A percentile compares a stretch with the other conserved stretches of the same genome.
Conservation (phyloP, 2,888 invertebrate genomes). For the Drosophila anomelani region DNA sequence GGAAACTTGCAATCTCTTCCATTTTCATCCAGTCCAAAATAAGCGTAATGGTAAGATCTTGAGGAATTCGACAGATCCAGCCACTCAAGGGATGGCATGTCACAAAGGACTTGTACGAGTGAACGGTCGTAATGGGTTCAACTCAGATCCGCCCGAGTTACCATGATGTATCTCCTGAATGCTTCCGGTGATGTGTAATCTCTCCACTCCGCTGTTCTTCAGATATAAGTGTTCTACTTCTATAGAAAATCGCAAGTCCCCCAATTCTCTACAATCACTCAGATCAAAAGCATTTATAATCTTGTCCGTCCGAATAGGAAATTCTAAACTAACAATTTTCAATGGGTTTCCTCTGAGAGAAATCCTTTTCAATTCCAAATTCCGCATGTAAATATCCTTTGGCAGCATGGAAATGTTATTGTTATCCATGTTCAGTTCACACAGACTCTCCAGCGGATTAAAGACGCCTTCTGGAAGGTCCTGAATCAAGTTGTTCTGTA, state of each 20-base stretch:
- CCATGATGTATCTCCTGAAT: neutral
- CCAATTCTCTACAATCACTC: neutral
- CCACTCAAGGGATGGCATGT: neutral
- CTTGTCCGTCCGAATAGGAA: neutral
- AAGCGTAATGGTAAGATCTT: no score
- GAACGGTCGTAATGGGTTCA: neutral
- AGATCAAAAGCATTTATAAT: neutral
- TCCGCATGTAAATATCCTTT: no score
- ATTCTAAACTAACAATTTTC: neutral
- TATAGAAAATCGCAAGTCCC: neutral
- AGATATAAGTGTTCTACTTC: neutral
- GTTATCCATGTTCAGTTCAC: no score
- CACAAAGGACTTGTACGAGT: neutral
- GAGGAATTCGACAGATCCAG: neutral
- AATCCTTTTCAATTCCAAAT: no score
- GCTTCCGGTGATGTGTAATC: neutral
- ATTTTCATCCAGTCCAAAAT: no score
- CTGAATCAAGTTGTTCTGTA: neutral
- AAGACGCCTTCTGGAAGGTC: neutral
- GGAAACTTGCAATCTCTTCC: neutral
- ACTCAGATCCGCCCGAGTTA: neutral
- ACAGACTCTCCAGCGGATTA: no score
- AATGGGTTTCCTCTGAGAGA: no score
- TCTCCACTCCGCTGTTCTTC: neutral
- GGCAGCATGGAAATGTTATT: no score